These are phyloP conservation scores for Neoascia interrupta DNA, from an alignment of 2,888 invertebrate species.

Conservation along the genomic window DNA sequence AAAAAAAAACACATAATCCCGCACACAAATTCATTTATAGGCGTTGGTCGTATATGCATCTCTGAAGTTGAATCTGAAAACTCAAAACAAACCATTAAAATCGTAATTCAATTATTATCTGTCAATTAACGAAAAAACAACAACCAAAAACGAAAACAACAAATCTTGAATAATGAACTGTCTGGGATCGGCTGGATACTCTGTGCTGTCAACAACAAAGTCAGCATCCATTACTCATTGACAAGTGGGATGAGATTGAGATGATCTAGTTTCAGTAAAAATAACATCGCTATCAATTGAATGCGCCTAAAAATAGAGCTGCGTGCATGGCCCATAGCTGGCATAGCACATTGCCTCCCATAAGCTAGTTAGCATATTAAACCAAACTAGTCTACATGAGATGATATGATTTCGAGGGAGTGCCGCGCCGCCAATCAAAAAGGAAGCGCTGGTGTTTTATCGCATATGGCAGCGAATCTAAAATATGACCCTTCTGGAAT, in stretches of 20 bases:
- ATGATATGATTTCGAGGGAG: no score
- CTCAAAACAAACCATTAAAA: conserved; percentile 47
- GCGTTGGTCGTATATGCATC: no score
- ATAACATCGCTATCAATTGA: conserved; percentile 53
- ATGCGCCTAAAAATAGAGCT: conserved; percentile 51
- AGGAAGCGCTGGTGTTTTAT: no score
- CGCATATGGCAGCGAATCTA: no score
- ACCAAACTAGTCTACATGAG: no score
- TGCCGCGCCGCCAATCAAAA: no score
- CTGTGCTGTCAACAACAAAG: conserved; percentile 35
- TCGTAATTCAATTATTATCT: conserved; percentile 37
- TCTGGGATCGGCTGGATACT: conserved; percentile 26
- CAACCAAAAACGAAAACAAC: conserved; percentile 41
- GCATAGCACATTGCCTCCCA: conserved; percentile 22
- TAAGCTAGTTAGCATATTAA: no score
- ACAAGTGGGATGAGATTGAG: no score
- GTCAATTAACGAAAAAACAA: conserved; percentile 13
- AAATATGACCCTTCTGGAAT: no score
- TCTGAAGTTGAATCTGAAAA: conserved; percentile 15
- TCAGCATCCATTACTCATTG: conserved; percentile 62
- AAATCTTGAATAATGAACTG: conserved; percentile 49
- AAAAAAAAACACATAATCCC: no score
- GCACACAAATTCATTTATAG: no score
- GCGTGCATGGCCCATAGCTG: not conserved
- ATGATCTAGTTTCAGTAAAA: conserved; percentile 63